These are phyloP conservation scores for Anthopleura xanthogrammica DNA, from an alignment of 92 coral and sea anemone species.

Conservation along the genomic window DNA sequence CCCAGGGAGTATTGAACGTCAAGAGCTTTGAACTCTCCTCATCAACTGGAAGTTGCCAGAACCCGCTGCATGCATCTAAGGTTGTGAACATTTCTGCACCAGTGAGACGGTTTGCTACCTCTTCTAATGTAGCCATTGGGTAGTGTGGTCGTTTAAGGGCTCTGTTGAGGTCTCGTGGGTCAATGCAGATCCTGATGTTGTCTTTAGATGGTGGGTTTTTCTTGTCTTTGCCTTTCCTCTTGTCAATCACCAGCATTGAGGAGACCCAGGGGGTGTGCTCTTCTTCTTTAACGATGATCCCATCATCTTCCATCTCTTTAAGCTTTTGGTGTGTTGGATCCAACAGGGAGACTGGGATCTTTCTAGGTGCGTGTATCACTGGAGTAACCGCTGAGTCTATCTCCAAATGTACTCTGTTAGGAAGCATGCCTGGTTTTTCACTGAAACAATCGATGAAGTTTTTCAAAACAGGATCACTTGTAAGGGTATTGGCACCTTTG, in stretches of 20 bases:
- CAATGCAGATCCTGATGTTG: conserved; percentile 34
- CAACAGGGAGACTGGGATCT: conserved; percentile 33
- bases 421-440: conserved; percentile 46
- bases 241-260: no score
- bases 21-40: conserved; percentile 45
- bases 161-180: conserved; percentile 42
- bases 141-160: conserved; percentile 23
- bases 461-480: conserved; percentile 34
- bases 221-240: conserved; percentile 33
- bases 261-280: conserved; percentile 54
- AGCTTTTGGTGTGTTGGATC: conserved; percentile 50
- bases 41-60: conserved; percentile 50
- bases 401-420: conserved; percentile 37
- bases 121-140: neutral
- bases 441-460: conserved; percentile 51
- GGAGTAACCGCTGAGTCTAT: conserved; percentile 30
- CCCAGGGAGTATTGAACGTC: conserved; percentile 58
- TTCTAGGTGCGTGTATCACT: conserved; percentile 49
- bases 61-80: conserved; percentile 50
- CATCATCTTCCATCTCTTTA: conserved; percentile 51
- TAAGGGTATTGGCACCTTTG: neutral
- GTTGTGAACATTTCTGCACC: conserved; percentile 23
- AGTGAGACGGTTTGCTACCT: neutral
- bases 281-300: conserved; percentile 48
- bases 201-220: conserved; percentile 14